phyloP scores from a whole-genome alignment of 2,888 invertebrate species.

The Eubasilissa splendida region DNA sequence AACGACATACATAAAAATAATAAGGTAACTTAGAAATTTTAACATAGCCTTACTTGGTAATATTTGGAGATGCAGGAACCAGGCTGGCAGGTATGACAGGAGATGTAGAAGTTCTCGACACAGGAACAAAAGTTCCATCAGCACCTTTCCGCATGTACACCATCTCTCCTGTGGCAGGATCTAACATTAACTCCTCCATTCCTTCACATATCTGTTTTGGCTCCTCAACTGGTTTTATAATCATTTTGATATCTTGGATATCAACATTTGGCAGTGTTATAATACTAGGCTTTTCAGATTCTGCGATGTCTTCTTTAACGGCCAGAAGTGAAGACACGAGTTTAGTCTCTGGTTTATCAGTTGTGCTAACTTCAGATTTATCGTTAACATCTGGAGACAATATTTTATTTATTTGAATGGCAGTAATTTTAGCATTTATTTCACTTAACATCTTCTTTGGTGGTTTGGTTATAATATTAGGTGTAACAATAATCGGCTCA shows the following conservation, averaged over 20 bases:
- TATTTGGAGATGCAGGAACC: not conserved
- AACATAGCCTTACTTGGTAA: slow-evolving; percentile 29
- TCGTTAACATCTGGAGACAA: slow-evolving; percentile 43
- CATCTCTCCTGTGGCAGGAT: slow-evolving; percentile 57
- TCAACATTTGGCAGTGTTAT: slow-evolving; percentile 1
- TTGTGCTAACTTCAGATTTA: slow-evolving; percentile 35
- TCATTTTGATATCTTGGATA: slow-evolving; percentile 4
- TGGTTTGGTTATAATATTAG: slow-evolving; percentile 62
- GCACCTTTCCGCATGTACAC: slow-evolving; percentile 53
- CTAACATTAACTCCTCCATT: slow-evolving; percentile 56
- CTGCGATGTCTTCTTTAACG: slow-evolving; percentile 6
- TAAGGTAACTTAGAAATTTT: not conserved
- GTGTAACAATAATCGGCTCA: slow-evolving; percentile 47
- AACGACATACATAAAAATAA: not conserved
- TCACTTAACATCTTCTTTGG: slow-evolving; percentile 70
- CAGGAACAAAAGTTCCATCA: slow-evolving; percentile 62
- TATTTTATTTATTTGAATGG: slow-evolving; percentile 58
- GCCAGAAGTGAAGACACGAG: not conserved
- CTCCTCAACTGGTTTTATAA: slow-evolving; percentile 30
- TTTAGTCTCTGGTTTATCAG: not conserved
- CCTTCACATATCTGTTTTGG: slow-evolving; percentile 36
- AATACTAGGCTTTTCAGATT: slow-evolving; percentile 7
- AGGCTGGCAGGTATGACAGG: not conserved
- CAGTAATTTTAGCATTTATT: slow-evolving; percentile 67
- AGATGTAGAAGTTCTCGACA: slow-evolving; percentile 57